These are phyloP conservation scores for Pterois miles DNA, from an alignment of 2,797 vertebrate genomes.

Conservation along the genomic window DNA sequence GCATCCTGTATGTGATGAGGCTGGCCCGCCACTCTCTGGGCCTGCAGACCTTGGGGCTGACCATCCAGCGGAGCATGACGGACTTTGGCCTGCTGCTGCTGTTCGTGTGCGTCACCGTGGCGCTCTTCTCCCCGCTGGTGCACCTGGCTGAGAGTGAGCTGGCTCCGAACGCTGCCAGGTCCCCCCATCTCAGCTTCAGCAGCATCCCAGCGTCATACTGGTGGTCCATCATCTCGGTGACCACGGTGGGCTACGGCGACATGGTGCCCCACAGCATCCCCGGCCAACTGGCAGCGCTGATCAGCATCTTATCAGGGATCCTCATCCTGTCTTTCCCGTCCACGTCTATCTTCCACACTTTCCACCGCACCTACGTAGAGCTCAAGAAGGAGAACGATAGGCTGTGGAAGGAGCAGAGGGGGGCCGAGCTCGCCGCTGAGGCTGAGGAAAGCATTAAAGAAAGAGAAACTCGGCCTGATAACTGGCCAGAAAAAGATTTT, in stretches of 20 bases:
- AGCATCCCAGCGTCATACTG: slow-evolving; percentile 93
- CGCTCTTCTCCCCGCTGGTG: slow-evolving; percentile 89
- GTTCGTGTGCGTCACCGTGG: slow-evolving; percentile 88
- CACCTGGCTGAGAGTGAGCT: slow-evolving; percentile 90
- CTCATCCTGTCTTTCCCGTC: slow-evolving; percentile 93
- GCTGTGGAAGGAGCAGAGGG: slow-evolving; percentile 63
- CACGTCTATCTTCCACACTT: slow-evolving; percentile 92
- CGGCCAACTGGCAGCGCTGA: slow-evolving; percentile 89
- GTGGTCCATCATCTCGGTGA: slow-evolving; percentile 96
- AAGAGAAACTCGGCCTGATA: slow-evolving; percentile 17
- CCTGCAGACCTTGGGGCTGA: slow-evolving; percentile 90
- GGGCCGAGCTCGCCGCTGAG: slow-evolving; percentile 36
- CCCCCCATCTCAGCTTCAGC: slow-evolving; percentile 85
- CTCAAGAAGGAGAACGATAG: slow-evolving; percentile 81
- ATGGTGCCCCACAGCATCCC: slow-evolving; percentile 91
- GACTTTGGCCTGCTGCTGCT: slow-evolving; percentile 91
- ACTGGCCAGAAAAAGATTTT: slow-evolving; percentile 6
- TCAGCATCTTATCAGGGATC: slow-evolving; percentile 90
- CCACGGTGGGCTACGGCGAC: slow-evolving; percentile 91
- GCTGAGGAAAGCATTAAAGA: slow-evolving; percentile 39
- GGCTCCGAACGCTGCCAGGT: slow-evolving; percentile 81
- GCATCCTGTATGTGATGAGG: slow-evolving; percentile 91
- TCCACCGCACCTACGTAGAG: slow-evolving; percentile 88
- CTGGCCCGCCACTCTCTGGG: slow-evolving; percentile 91
- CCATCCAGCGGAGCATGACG: slow-evolving; percentile 84